Conservation (phyloP, 2,797 vertebrate genomes). For the Thaleichthys pacificus region DNA sequence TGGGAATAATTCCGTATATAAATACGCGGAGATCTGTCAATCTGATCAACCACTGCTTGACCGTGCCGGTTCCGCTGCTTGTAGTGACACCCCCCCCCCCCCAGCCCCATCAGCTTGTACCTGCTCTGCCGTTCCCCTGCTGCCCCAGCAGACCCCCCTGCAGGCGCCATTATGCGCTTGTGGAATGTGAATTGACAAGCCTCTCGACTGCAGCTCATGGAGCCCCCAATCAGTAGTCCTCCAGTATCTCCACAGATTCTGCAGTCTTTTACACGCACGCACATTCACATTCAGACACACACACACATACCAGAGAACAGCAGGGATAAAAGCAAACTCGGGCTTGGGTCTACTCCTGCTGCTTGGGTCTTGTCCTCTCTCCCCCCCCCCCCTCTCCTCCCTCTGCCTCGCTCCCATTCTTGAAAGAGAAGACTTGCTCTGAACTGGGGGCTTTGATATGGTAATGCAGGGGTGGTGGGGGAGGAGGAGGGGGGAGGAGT, state of each 20-base stretch:
- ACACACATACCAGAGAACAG: conserved; percentile 41
- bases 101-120: conserved; percentile 56
- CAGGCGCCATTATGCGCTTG: conserved; percentile 71
- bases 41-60: conserved; percentile 6
- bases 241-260: conserved; percentile 64
- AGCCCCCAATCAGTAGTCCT: conserved; percentile 68
- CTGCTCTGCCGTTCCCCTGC: conserved; percentile 67
- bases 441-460: conserved; percentile 84
- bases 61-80: conserved; percentile 64
- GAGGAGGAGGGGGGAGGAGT: conserved; percentile 44
- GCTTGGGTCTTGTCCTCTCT: conserved; percentile 75
- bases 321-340: conserved; percentile 76
- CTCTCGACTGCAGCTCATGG: conserved; percentile 63
- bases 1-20: not conserved
- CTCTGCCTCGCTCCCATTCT: conserved; percentile 72
- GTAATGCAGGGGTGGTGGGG: conserved; percentile 75
- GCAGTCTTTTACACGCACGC: conserved; percentile 50
- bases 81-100: conserved; percentile 45
- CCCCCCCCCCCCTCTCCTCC: conserved; percentile 53
- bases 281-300: conserved; percentile 33
- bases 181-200: conserved; percentile 75
- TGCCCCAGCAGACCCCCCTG: conserved; percentile 62
- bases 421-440: conserved; percentile 84
- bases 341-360: conserved; percentile 77
- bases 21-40: conserved; percentile 27